A percentile compares a stretch with the other conserved stretches of the same genome.
These are phyloP conservation scores for Macrotis lagotis DNA, from an alignment of 2,113 vertebrate genomes.

Conservation along the genomic window DNA sequence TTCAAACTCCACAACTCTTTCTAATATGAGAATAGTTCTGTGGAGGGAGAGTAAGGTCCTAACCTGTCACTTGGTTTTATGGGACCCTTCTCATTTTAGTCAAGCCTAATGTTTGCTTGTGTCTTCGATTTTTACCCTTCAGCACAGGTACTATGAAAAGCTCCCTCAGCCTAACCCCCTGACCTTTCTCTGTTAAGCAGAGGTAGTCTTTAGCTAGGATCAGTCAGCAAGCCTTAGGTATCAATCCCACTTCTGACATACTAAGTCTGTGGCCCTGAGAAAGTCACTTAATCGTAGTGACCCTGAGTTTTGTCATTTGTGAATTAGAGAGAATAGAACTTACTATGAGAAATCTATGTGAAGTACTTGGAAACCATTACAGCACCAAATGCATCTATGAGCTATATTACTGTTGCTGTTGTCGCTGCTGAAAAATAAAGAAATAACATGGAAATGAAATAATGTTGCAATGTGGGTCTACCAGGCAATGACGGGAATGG, in stretches of 20 bases:
- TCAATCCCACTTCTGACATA: not conserved
- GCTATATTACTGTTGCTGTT: not conserved
- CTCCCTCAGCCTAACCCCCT: not conserved
- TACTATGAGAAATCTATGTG: not conserved
- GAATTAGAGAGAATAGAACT: not conserved
- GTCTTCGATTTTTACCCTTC: conserved; percentile 8
- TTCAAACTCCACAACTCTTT: no score
- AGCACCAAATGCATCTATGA: not conserved
- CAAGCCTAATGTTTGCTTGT: conserved; percentile 16
- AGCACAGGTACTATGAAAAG: conserved; percentile 24
- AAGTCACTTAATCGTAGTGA: not conserved
- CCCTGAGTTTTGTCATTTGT: not conserved
- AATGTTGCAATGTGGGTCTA: not conserved
- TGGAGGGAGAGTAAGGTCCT: not conserved
- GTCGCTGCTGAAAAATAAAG: not conserved
- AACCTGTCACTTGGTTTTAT: conserved; percentile 28
- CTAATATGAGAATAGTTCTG: no score
- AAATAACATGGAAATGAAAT: not conserved
- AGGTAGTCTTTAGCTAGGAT: not conserved
- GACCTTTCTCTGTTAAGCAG: not conserved
- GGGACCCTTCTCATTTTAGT: conserved; percentile 28
- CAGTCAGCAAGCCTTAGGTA: not conserved
- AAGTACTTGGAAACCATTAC: not conserved
- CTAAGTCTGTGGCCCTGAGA: not conserved
- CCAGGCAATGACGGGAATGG: not conserved